phyloP scores from a whole-genome alignment of 2,797 vertebrate species.

The Chelmon rostratus region DNA sequence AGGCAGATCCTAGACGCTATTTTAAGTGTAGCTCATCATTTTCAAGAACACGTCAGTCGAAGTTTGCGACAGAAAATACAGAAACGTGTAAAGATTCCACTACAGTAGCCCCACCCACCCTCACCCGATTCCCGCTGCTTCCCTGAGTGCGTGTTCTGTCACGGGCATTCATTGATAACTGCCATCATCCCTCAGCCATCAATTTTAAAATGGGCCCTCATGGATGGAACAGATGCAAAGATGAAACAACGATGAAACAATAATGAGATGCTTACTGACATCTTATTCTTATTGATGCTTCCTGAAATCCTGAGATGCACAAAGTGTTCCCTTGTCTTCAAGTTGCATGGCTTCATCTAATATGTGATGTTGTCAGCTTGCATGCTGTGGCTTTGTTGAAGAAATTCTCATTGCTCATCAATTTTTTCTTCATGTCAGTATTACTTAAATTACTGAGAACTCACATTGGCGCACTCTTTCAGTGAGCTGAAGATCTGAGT shows the following conservation, averaged over 20 bases:
- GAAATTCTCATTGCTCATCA: constrained; percentile 39
- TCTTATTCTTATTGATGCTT: constrained; percentile 47
- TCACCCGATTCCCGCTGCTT: not conserved
- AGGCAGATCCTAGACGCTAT: not conserved
- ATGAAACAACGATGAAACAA: constrained; percentile 56
- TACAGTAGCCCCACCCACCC: not conserved
- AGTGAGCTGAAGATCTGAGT: not conserved
- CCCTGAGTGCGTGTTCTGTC: constrained; percentile 10
- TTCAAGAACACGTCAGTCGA: not conserved
- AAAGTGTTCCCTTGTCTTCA: constrained; percentile 12
- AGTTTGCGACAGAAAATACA: not conserved
- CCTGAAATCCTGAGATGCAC: constrained; percentile 36
- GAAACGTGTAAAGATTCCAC: not conserved
- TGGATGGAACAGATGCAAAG: constrained; percentile 43
- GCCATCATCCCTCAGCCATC: constrained; percentile 32
- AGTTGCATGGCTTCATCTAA: constrained; percentile 41
- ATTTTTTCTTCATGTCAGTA: constrained; percentile 17
- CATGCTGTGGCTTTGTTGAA: constrained; percentile 23
- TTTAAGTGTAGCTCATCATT: not conserved
- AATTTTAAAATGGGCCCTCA: constrained; percentile 38
- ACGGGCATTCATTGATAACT: constrained; percentile 27
- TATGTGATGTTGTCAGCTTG: constrained; percentile 38
- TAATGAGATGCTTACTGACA: constrained; percentile 46
- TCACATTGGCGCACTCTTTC: not conserved
- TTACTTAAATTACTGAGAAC: constrained; percentile 1